phyloP scores from a whole-genome alignment of 2,888 invertebrate species.

The Erynnis tages region DNA sequence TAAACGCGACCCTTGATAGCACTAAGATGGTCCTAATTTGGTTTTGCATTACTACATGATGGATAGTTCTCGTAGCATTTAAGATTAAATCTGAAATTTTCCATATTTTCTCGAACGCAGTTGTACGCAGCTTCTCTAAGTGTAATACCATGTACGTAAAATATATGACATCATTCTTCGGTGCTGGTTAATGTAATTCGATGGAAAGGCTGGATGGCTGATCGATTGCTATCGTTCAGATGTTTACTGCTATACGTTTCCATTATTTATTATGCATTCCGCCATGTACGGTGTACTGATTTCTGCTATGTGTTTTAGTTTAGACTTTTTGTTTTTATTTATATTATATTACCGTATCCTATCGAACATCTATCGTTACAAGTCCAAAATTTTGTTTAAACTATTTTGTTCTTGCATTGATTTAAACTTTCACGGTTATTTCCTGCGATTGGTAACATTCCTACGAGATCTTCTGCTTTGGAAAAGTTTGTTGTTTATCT shows the following conservation, averaged over 20 bases:
- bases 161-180: background rate
- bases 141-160: background rate
- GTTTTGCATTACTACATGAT: too few species aligned
- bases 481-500: too few species aligned
- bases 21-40: too few species aligned
- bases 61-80: background rate
- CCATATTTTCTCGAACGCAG: background rate
- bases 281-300: background rate
- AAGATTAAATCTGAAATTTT: background rate
- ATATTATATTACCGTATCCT: too few species aligned
- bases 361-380: too few species aligned
- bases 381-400: too few species aligned
- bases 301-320: background rate
- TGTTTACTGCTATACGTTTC: conserved; percentile 5
- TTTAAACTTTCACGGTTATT: too few species aligned
- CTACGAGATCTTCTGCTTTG: too few species aligned
- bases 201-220: conserved; percentile 1
- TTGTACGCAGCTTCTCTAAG: background rate
- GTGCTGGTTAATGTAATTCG: background rate
- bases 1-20: too few species aligned
- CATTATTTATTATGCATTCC: background rate
- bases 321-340: too few species aligned
- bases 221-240: conserved; percentile 3
- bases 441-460: too few species aligned
- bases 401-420: too few species aligned